Evolutionary conservation across 2,113 vertebrate genomes (phyloP), one percentile per base, ranked within the genome.

Genomic region (Pollimyrus isidori): DNA sequence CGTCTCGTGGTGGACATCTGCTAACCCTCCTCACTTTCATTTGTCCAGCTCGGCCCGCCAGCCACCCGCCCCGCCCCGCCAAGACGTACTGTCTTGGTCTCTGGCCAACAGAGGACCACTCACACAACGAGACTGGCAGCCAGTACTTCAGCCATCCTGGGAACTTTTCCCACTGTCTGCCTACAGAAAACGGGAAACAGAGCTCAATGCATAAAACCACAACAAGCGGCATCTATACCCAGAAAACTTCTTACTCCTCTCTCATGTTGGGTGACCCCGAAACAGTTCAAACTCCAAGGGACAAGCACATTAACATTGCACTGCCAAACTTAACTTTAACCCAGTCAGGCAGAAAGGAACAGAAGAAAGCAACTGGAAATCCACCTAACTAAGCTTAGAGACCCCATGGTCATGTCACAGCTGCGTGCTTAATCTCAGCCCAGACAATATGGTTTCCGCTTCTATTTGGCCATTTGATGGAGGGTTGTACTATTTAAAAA

Each of bases 111-210:
- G 49, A 87, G 49, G 26, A 53, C 26, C 49, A 53, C 26, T 87
- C 50, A 56, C 26, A 49, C 7, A 30, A 52, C 13, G 2, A 87
- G 48, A 87, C 85, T 53, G 85, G 45, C 49, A 53, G 26, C 85
- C n/a, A 87, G 35, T 87, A 9, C 23, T 87, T 46, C 87, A 87
- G 56, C 87, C 87, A 45, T 58, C 58, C 56, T 62, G 53, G 58
- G 53, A 87, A 56, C 53, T 46, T 87, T 65, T 56, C 87, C 53
- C 52, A 21, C 49, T 50, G 42, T 65, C 21, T 39, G 52, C 26
- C 56, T 45, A 30, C 53, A 45, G 11, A 46, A 21, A 58, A 87
- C 7, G 35, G 17, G 26, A 62, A 62, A 39, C 52, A 1, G 42
- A 11, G n/a, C 35, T 21, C 21, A 23, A 62, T 35, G 49, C 7